Evolutionary conservation across 2,888 invertebrate species (phyloP), one percentile per base, ranked within the genome.

Genomic region (Drosophila melanosoma): DNA sequence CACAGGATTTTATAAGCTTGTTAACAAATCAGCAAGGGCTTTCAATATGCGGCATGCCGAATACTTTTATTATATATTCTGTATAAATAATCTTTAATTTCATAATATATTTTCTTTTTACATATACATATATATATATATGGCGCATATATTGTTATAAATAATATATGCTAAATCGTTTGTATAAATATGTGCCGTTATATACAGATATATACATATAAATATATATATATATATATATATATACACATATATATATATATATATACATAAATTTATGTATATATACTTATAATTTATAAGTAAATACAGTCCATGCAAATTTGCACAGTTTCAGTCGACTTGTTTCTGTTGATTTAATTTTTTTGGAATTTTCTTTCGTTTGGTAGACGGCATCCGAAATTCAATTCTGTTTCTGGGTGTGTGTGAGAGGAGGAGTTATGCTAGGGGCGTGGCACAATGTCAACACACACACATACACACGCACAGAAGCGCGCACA

Each of bases 261-360:
- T 68, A 60, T 32, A 12, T 33, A 40, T 61, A 29, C 38, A 48
- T 53, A 45, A 60, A 33, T 60, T 23, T 58, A 45, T 32, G 42
- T 63, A 23, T 35, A 38, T 64, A 48, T 62, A 62, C 35, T 67
- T 53, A 61, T 67, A 32, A 62, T 69, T 42, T 66, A 68, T 58
- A 67, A 68, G 54, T 74, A 42, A 70, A 56, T 79, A 69, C 69
- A 74, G 71, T 73, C 69, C 58, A 70, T 82, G 81, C 83, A 56
- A 59, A 64, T 68, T 64, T 69, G 79, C 75, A 73, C 62, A 71
- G 57, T 85, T 74, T 87, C 89, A 89, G 87, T 89, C 85, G 74
- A 85, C 80, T 69, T 76, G 73, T 81, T 69, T 54, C 45, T 66
- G 65, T 71, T 57, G 48, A 68, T 58, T 23, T 73, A 36, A 15